Conservation (phyloP, 2,797 vertebrate genomes). For the Ataeniobius toweri region DNA sequence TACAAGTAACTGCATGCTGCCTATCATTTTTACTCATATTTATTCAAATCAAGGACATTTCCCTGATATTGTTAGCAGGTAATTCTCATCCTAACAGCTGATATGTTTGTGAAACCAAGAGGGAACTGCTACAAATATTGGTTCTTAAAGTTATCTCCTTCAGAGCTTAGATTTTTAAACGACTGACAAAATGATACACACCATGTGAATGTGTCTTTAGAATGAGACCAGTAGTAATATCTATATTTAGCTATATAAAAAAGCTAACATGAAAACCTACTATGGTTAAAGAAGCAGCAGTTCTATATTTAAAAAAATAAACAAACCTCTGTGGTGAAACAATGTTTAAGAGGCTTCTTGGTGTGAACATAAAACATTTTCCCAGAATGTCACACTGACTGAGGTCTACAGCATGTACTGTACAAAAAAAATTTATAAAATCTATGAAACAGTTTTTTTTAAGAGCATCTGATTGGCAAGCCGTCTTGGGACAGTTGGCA, state of each 20-base stretch:
- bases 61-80: constrained; percentile 46
- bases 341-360: constrained; percentile 28
- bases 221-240: constrained; percentile 3
- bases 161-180: constrained; percentile 32
- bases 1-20: constrained; percentile 32
- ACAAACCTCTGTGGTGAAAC: constrained; percentile 29
- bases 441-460: constrained; percentile 70
- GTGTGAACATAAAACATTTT: constrained; percentile 37
- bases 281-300: constrained; percentile 29
- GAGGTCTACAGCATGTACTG: constrained; percentile 57
- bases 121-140: constrained; percentile 41
- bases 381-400: constrained; percentile 38
- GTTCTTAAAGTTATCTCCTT: constrained; percentile 43
- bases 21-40: constrained; percentile 68
- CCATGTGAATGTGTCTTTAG: constrained; percentile 15
- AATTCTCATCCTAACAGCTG: constrained; percentile 47
- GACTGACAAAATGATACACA: constrained; percentile 22
- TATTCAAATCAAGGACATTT: constrained; percentile 68
- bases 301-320: constrained; percentile 27
- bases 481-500: constrained; percentile 83
- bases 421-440: constrained; percentile 60
- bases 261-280: constrained; percentile 4
- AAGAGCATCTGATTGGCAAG: constrained; percentile 82
- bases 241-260: constrained; percentile 27
- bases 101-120: constrained; percentile 64